Base-by-base conservation (phyloP, 2,797 vertebrate species). In the Eptatretus atami region DNA sequence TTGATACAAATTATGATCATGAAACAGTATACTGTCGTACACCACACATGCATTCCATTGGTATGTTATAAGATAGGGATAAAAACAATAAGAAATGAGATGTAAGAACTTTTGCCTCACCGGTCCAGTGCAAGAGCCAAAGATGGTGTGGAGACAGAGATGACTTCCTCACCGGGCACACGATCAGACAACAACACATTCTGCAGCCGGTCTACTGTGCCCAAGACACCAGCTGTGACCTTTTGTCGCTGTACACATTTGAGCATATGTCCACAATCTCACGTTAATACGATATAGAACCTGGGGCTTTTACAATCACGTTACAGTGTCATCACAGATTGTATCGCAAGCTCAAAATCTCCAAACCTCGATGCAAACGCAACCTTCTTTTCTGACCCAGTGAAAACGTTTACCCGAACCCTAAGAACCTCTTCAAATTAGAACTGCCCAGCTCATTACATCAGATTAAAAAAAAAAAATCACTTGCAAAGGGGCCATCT, bases 91-190 rank as follows among this genome's bases (percentile, higher is more conserved):
- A 25, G 57, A n/a, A n/a, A 25, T 25, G 57, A n/a, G 57, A 25
- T 61, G 57, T 61, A 3, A n/a, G 10, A 10, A 25, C n/a, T 61
- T 25, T n/a, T 9, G n/a, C n/a, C 57, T 10, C 57, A 61, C 57
- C 57, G 57, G 57, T 61, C 57, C 57, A 61, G n/a, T 12, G 57
- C 57, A 25, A 61, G 57, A 25, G 57, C 25, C 57, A 61, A 25
- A 61, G 57, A 10, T 12, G 57, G 57, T 25, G 57, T 61, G 57
- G 57, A 61, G n/a, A 61, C 57, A 25, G 25, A 25, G n/a, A 61
- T 61, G n/a, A 25, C 25, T 10, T 25, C 57, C 57, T 61, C 57
- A n/a, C 57, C 57, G n/a, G 57, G 57, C n/a, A 61, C 57, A 10
- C 57, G 9, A 10, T 61, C 25, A 10, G 57, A 61, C n/a, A 61